These are phyloP conservation scores for Crotalus viridis DNA, from an alignment of 2,113 vertebrate genomes.

Conservation along the genomic window DNA sequence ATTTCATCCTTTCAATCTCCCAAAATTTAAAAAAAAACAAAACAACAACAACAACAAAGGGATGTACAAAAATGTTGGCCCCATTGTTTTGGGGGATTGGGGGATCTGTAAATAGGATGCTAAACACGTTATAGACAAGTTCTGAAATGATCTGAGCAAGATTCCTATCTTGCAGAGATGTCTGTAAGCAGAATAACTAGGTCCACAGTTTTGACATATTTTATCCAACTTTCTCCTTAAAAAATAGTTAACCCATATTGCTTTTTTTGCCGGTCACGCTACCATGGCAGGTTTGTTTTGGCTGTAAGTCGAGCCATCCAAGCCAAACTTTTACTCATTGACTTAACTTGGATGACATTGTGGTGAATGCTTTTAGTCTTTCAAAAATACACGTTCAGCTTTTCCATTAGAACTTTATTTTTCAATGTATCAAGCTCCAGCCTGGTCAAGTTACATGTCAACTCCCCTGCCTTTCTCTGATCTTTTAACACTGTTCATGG, in stretches of 20 bases:
- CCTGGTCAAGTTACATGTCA: not conserved
- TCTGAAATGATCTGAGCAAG: not conserved
- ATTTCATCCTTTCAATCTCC: not conserved
- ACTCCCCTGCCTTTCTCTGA: not conserved
- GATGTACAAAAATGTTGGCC: not conserved
- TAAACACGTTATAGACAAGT: not conserved
- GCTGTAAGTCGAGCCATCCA: not conserved
- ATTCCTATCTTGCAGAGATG: not conserved
- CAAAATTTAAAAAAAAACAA: not conserved
- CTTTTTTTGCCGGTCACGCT: not conserved
- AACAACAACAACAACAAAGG: not conserved
- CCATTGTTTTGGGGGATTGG: not conserved
- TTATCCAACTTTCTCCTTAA: not conserved
- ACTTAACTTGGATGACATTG: not conserved
- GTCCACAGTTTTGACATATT: not conserved
- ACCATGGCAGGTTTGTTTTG: not conserved
- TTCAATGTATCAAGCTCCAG: no score
- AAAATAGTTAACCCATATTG: not conserved
- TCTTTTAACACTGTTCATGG: not conserved
- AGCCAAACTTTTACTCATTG: not conserved
- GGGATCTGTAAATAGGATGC: not conserved
- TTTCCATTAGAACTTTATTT: not conserved
- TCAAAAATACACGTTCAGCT: not conserved
- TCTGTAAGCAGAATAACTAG: not conserved
- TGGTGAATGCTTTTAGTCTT: not conserved